phyloP scores from a whole-genome alignment of 2,797 vertebrate genomes.

The Coracias cyanogaster region DNA sequence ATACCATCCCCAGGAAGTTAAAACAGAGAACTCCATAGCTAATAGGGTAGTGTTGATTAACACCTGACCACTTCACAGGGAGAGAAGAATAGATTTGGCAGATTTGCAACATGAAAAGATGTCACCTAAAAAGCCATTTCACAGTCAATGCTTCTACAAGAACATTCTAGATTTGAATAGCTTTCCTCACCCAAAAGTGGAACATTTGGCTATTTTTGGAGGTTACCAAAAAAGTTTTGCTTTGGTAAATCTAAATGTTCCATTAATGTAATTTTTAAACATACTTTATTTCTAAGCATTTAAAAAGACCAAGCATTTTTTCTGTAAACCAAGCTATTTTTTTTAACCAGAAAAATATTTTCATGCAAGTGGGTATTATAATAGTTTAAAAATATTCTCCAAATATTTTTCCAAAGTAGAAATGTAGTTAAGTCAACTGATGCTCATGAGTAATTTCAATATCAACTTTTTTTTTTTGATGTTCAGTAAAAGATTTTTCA shows the following conservation, averaged over 20 bases:
- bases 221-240: not conserved
- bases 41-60: constrained; percentile 15
- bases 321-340: not conserved
- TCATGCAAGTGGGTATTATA: not conserved
- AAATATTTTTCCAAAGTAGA: not conserved
- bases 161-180: not conserved
- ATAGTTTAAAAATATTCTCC: not conserved
- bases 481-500: not conserved
- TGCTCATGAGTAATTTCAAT: not conserved
- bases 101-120: not conserved
- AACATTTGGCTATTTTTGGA: not conserved
- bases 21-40: not conserved
- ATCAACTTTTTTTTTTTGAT: not conserved
- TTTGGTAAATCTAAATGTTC: not conserved
- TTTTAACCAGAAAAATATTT: constrained; percentile 4
- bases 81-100: not conserved
- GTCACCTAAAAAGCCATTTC: constrained; percentile 3
- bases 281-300: not conserved
- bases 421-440: not conserved
- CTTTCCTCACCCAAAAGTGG: not conserved
- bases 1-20: not conserved
- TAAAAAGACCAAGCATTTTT: not conserved
- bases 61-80: constrained; percentile 17
- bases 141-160: not conserved
- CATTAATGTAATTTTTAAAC: not conserved